These are phyloP conservation scores for Thalassarche chlororhynchos DNA, from an alignment of 2,113 vertebrate species.

Conservation along the genomic window DNA sequence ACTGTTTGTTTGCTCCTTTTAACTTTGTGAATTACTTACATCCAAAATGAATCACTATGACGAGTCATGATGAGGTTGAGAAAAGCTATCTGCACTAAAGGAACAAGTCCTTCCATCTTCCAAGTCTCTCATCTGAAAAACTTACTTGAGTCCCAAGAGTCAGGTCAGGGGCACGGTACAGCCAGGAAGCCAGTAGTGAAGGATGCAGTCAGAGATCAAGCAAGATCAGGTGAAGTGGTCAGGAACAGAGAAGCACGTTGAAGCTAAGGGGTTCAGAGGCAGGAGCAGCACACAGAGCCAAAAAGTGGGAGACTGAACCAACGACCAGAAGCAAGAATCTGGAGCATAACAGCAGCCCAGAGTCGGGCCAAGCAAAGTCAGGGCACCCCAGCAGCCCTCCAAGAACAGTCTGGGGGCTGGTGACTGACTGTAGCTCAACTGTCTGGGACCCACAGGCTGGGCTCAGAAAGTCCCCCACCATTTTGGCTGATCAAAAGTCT, in stretches of 20 bases:
- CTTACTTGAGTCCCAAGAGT: background rate
- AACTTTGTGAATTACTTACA: background rate
- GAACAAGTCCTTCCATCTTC: background rate
- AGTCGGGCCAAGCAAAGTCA: background rate
- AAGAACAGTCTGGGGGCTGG: background rate
- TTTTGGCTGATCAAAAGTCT: background rate
- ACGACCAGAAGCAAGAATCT: background rate
- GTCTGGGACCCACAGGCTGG: background rate
- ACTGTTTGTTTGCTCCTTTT: background rate
- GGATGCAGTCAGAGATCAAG: background rate
- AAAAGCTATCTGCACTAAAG: background rate
- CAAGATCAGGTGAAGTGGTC: background rate
- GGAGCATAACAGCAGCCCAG: background rate
- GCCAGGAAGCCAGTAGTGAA: background rate
- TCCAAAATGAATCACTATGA: background rate
- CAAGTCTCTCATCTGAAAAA: background rate
- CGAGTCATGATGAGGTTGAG: background rate
- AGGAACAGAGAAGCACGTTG: background rate
- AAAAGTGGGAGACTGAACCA: background rate
- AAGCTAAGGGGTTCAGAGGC: background rate
- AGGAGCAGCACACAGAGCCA: background rate
- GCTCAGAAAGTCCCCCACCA: background rate
- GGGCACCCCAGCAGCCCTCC: background rate
- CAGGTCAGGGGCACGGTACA: background rate
- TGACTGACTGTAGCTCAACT: accelerated